phyloP scores from a whole-genome alignment of 2,797 vertebrate species.

The Lerista edwardsae region DNA sequence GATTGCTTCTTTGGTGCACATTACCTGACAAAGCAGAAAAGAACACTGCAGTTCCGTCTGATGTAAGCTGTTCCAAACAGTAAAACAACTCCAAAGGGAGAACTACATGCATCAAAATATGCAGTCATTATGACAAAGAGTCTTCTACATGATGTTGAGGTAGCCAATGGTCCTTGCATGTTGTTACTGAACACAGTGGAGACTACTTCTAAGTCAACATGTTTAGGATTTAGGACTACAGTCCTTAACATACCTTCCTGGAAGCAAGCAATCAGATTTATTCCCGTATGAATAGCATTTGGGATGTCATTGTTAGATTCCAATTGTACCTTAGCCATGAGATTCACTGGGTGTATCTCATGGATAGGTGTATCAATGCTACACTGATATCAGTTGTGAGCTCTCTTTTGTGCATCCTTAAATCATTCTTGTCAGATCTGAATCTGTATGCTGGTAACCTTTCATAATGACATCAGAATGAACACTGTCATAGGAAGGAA shows the following conservation, averaged over 20 bases:
- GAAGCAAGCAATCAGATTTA: background rate
- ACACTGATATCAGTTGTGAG: background rate
- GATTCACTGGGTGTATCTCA: too few species aligned
- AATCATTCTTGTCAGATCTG: background rate
- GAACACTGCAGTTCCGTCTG: background rate
- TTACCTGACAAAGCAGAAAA: background rate
- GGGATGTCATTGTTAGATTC: background rate
- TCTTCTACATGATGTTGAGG: too few species aligned
- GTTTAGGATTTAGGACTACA: background rate
- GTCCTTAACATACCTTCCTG: background rate
- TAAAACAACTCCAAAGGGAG: too few species aligned
- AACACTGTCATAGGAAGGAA: too few species aligned
- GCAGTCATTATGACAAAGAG: too few species aligned
- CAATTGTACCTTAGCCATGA: too few species aligned
- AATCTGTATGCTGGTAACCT: background rate
- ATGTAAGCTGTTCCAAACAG: background rate
- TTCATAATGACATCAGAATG: background rate
- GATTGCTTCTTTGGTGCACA: background rate
- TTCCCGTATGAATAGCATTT: background rate
- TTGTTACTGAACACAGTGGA: too few species aligned
- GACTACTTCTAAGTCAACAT: background rate
- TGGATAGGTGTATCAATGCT: background rate
- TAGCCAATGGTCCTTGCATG: background rate
- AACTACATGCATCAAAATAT: too few species aligned
- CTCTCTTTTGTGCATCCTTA: background rate